Conservation (phyloP, 2,888 invertebrate species). For the Agrilus mali region DNA sequence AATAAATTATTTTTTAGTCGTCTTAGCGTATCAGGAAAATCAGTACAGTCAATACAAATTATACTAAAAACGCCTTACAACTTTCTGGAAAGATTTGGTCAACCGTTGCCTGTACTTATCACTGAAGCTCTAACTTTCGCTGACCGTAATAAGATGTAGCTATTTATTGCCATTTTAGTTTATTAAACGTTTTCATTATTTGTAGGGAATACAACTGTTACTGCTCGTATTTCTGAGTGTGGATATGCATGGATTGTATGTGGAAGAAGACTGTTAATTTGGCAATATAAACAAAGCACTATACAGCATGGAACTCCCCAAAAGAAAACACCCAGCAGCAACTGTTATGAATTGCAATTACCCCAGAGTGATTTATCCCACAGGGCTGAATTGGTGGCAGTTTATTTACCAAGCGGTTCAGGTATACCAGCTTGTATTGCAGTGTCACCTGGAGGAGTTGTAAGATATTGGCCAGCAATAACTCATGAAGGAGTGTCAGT, state of each 20-base stretch:
- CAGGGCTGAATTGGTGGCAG: slow-evolving; percentile 68
- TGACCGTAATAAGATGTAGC: slow-evolving; percentile 39
- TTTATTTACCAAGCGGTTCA: slow-evolving; percentile 48
- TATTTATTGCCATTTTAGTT: slow-evolving; percentile 1
- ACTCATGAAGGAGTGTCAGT: slow-evolving; percentile 77
- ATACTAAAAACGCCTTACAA: slow-evolving; percentile 63
- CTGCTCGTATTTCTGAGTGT: slow-evolving; percentile 38
- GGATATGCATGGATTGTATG: slow-evolving; percentile 57
- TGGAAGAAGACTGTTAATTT: slow-evolving; percentile 72
- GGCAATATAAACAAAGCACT: slow-evolving; percentile 54
- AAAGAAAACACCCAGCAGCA: slow-evolving; percentile 35
- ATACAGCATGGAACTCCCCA: slow-evolving; percentile 34
- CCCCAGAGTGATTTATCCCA: slow-evolving; percentile 90
- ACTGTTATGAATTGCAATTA: slow-evolving; percentile 74
- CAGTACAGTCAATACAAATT: slow-evolving; percentile 58
- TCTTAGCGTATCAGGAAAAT: slow-evolving; percentile 45
- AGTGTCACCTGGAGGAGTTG: slow-evolving; percentile 84
- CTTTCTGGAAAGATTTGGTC: slow-evolving; percentile 67
- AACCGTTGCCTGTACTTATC: slow-evolving; percentile 73
- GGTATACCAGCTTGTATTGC: slow-evolving; percentile 73
- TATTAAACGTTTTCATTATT: slow-evolving; percentile 5
- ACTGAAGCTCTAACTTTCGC: slow-evolving; percentile 79
- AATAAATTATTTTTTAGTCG: slow-evolving; percentile 29
- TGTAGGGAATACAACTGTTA: slow-evolving; percentile 31
- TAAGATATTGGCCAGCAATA: slow-evolving; percentile 84